phyloP scores from a whole-genome alignment of 1,140 invertebrate species.

The Drosophila bocki region DNA sequence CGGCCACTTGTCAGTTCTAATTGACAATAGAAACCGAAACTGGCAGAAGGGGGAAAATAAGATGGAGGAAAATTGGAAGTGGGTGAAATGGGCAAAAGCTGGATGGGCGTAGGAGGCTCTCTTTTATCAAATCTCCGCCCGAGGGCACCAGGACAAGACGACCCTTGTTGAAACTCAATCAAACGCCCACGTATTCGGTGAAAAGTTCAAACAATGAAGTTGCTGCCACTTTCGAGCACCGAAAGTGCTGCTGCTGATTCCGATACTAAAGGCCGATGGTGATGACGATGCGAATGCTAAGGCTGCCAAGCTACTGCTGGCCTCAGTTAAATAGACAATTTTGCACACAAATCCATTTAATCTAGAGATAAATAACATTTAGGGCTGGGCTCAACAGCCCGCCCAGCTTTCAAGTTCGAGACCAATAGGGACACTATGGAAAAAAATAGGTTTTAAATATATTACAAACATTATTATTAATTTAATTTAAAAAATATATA shows the following conservation, averaged over 20 bases:
- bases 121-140: slow-evolving; percentile 23
- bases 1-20: slow-evolving; percentile 62
- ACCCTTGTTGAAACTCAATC: slow-evolving; percentile 68
- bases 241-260: slow-evolving; percentile 33
- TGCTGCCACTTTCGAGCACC: slow-evolving; percentile 36
- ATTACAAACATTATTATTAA: neutral
- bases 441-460: neutral
- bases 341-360: slow-evolving; percentile 83
- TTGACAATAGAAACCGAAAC: slow-evolving; percentile 54
- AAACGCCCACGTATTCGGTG: slow-evolving; percentile 66
- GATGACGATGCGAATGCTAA: slow-evolving; percentile 57
- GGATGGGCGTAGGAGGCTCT: slow-evolving; percentile 4
- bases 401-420: slow-evolving; percentile 5
- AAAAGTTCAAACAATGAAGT: slow-evolving; percentile 82
- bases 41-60: slow-evolving; percentile 1
- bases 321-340: slow-evolving; percentile 77
- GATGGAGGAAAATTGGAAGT: neutral
- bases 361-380: slow-evolving; percentile 83
- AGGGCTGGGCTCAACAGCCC: slow-evolving; percentile 32
- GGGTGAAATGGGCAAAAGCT: slow-evolving; percentile 1
- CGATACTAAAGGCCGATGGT: slow-evolving; percentile 30
- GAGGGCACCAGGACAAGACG: slow-evolving; percentile 13
- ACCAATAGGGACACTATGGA: slow-evolving; percentile 18
- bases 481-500: too few species aligned
- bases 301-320: slow-evolving; percentile 2